Percentiles rank a stretch among this genome's conserved stretches.
These are phyloP conservation scores for Nycticebus coucang DNA, from an alignment of 2,113 vertebrate genomes.

Conservation along the genomic window DNA sequence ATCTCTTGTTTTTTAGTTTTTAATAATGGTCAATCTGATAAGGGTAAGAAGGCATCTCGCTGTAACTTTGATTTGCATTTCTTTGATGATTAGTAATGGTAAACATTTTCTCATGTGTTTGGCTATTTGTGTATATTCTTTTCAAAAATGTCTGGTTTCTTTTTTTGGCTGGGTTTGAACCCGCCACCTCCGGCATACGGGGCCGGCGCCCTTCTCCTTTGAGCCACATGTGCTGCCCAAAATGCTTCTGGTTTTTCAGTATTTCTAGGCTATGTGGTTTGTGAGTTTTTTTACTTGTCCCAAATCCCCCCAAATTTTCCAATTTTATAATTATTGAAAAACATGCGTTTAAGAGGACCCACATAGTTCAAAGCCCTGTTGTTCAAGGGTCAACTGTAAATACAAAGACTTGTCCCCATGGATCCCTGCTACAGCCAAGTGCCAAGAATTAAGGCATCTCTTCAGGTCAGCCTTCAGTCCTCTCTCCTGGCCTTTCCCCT, in stretches of 20 bases:
- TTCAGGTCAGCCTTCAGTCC: not conserved
- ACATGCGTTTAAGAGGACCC: not conserved
- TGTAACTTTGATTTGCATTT: too few species aligned
- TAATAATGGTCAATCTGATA: too few species aligned
- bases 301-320: not conserved
- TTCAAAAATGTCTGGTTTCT: not conserved
- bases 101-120: too few species aligned
- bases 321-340: not conserved
- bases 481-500: not conserved
- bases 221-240: too few species aligned
- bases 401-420: not conserved
- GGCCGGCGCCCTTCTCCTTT: too few species aligned
- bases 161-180: too few species aligned
- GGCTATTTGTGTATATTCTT: too few species aligned
- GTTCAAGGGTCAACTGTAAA: not conserved
- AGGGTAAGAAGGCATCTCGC: too few species aligned
- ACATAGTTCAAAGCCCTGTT: not conserved
- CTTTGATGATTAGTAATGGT: too few species aligned
- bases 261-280: not conserved
- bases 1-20: too few species aligned
- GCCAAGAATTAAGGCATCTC: not conserved
- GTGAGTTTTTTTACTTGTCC: not conserved
- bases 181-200: too few species aligned
- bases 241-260: not conserved
- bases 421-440: not conserved